These are phyloP conservation scores for Rapana venosa DNA, from an alignment of 2,888 invertebrate genomes.

Conservation along the genomic window DNA sequence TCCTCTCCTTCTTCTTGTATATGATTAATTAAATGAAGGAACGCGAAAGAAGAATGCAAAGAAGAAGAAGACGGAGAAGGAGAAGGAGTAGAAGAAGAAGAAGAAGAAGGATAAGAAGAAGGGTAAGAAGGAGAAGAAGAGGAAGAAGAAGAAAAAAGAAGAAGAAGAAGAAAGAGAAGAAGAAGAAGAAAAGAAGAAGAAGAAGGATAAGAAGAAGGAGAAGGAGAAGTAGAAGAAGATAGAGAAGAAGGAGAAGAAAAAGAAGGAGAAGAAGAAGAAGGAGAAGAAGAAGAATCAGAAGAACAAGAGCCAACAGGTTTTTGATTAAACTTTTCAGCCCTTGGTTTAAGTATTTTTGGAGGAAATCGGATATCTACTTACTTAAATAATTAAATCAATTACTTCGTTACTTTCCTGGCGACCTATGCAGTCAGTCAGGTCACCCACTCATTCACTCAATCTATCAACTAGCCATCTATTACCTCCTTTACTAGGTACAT, in stretches of 20 bases:
- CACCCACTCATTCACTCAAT: too few relatives aligned
- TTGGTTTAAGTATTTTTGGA: too few relatives aligned
- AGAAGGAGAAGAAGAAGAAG: not conserved
- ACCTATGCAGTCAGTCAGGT: not conserved
- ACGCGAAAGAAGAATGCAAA: too few relatives aligned
- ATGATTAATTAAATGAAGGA: too few relatives aligned
- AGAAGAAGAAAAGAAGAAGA: not conserved
- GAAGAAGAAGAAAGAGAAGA: not conserved
- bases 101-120: not conserved
- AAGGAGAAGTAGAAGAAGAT: not conserved
- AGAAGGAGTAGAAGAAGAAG: not conserved
- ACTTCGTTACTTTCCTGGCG: too few relatives aligned
- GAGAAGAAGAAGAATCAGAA: not conserved
- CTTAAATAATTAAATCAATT: too few relatives aligned
- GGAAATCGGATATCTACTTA: too few relatives aligned
- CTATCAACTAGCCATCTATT: too few relatives aligned
- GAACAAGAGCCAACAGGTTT: not conserved
- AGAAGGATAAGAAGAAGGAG: not conserved
- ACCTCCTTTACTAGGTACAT: too few relatives aligned
- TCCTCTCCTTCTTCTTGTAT: too few relatives aligned
- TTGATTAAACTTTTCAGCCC: too few relatives aligned
- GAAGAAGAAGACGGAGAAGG: too few relatives aligned
- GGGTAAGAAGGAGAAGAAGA: not conserved
- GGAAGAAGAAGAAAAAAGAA: not conserved
- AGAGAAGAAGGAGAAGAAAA: not conserved